A percentile compares a stretch with the other conserved stretches of the same genome.
Evolutionary conservation across 2,888 invertebrate species (phyloP).

Genomic region (Ernsta delagoae): DNA sequence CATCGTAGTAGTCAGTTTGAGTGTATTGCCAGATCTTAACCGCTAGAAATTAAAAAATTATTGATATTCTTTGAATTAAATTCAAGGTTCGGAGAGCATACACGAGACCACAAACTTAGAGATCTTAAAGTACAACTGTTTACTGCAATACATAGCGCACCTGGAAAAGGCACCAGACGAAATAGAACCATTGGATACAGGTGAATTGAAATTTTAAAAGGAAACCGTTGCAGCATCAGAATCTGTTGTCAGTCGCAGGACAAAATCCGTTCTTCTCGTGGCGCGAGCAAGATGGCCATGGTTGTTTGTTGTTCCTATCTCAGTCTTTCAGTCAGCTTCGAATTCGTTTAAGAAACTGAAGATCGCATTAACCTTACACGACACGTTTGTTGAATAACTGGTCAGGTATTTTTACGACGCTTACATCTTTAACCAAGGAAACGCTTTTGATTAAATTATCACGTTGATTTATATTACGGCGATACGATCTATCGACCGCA

Average conservation of each 20-base stretch:
- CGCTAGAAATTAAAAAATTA: slow-evolving; percentile 1
- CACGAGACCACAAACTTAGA: slow-evolving; percentile 19
- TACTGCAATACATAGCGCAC: slow-evolving; percentile 31
- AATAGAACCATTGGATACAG: slow-evolving; percentile 27
- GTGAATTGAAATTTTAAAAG: slow-evolving; percentile 30
- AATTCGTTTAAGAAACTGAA: slow-evolving; percentile 68
- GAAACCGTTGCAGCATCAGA: background rate
- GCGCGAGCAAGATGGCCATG: slow-evolving; percentile 83
- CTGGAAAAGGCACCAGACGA: slow-evolving; percentile 30
- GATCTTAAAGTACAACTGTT: slow-evolving; percentile 15
- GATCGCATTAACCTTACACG: slow-evolving; percentile 53
- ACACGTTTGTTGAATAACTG: slow-evolving; percentile 23
- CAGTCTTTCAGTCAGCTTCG: slow-evolving; percentile 57
- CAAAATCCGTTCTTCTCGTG: slow-evolving; percentile 60
- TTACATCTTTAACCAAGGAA: slow-evolving; percentile 1
- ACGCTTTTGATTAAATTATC: background rate
- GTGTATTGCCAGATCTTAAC: background rate
- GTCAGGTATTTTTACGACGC: slow-evolving; percentile 26
- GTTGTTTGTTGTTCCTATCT: slow-evolving; percentile 63
- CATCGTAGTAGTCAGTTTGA: background rate
- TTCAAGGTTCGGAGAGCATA: slow-evolving; percentile 28
- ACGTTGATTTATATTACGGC: background rate
- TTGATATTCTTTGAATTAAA: slow-evolving; percentile 19
- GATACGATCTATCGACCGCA: background rate
- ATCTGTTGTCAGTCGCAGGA: slow-evolving; percentile 60